Evolutionary conservation across 2,888 invertebrate species (phyloP).

Genomic region (Lepidonotus clava): DNA sequence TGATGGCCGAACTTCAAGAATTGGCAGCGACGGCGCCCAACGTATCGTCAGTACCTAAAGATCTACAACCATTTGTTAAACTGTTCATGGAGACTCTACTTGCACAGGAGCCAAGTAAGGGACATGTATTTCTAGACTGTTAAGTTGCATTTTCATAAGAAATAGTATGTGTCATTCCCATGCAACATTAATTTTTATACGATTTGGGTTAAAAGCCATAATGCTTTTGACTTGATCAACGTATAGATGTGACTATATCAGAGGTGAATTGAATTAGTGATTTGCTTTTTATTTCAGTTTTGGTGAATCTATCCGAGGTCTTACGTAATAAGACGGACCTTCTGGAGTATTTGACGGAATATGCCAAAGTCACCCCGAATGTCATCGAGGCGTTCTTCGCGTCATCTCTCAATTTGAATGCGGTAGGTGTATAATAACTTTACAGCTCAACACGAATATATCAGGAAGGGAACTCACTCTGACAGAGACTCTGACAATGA

Average conservation of each 20-base stretch:
- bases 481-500: no score
- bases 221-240: no score
- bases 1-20: not conserved
- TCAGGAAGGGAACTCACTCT: no score
- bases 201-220: no score
- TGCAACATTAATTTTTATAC: no score
- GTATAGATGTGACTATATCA: not conserved
- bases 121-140: no score
- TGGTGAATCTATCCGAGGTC: not conserved
- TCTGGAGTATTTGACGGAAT: not conserved
- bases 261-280: not conserved
- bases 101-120: slow-evolving; percentile 3
- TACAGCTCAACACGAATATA: no score
- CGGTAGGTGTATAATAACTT: not conserved
- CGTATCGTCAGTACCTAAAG: not conserved
- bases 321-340: not conserved
- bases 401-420: slow-evolving; percentile 7
- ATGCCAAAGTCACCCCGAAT: not conserved
- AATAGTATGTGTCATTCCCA: no score
- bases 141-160: no score
- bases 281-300: not conserved
- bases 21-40: not conserved
- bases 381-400: not conserved
- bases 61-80: not conserved
- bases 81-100: not conserved